Conservation (phyloP, 2,797 vertebrate species). For the Anguilla anguilla region DNA sequence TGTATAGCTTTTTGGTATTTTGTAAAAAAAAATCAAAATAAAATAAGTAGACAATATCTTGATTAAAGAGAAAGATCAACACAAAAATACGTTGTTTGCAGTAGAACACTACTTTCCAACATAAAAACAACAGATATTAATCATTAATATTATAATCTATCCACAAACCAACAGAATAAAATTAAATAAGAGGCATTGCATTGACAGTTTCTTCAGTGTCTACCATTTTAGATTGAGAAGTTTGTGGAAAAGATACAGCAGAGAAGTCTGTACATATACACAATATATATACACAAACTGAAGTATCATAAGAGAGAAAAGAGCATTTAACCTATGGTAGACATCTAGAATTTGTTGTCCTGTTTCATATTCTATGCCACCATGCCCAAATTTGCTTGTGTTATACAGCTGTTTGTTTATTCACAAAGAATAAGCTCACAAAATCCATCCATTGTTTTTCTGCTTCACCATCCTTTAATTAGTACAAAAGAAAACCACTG, state of each 20-base stretch:
- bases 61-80: not conserved
- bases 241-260: too few species aligned
- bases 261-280: not conserved
- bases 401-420: not conserved
- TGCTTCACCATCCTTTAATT: too few species aligned
- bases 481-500: too few species aligned
- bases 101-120: not conserved
- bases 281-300: not conserved
- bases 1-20: not conserved
- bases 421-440: slow-evolving; percentile 29
- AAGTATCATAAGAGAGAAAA: not conserved
- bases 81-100: not conserved
- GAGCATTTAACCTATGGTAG: not conserved
- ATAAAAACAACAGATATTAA: not conserved
- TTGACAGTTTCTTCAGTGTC: not conserved
- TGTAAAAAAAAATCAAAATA: not conserved
- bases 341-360: not conserved
- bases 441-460: not conserved
- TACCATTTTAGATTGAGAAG: not conserved
- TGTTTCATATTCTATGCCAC: not conserved
- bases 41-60: not conserved
- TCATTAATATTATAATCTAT: not conserved
- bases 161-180: not conserved
- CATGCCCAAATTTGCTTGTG: too few species aligned
- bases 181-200: not conserved